Base-by-base conservation (phyloP, 2,888 invertebrate species). In the Megamerina dolium region DNA sequence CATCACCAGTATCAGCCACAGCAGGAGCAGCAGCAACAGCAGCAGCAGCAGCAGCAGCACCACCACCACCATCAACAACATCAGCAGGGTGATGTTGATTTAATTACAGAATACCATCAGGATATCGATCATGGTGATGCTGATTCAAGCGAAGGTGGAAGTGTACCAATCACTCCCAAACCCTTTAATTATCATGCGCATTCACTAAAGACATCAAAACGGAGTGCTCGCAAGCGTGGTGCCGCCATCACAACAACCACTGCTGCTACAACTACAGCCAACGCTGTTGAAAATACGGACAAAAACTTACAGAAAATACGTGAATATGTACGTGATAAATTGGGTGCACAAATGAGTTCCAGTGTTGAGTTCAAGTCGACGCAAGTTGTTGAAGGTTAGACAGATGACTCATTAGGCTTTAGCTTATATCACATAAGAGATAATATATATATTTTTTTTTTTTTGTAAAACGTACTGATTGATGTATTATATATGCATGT, bases 171-270 rank as follows among this genome's bases (percentile, higher is more conserved):
- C 2, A 61, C 66, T 1, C 67, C 63, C 46, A 54, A 58, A 9
- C 70, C 71, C 13, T 66, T 55, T 26, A 72, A 72, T 46, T 71
- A 70, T 46, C 72, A 71, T 37, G 66, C 71, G 23, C 64, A 64
- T 26, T 41, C 53, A 3, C 45, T 53, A 3, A 58, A 60, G 42
- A 12, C 46, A 14, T 35, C 44, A 17, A 51, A 45, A 17, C 36
- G 40, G 37, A 43, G 41, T 48, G 49, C 48, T 16, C 46, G 50
- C 17, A 57, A 54, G 14, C 50, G 50, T 29, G 50, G 32, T 14
- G 38, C 45, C 17, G 30, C 33, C 5, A 18, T 23, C 1, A 34
- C 33, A 8, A n/a, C 51, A 36, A 38, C 46, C 9, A 30, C 38
- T 1, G 30, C 43, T 3, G 46, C 56, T 1, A 19, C 37, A 1